A percentile compares a stretch with the other conserved stretches of the same genome.
Conservation (phyloP, 2,797 vertebrate genomes). For the Sebastolobus altivelis region DNA sequence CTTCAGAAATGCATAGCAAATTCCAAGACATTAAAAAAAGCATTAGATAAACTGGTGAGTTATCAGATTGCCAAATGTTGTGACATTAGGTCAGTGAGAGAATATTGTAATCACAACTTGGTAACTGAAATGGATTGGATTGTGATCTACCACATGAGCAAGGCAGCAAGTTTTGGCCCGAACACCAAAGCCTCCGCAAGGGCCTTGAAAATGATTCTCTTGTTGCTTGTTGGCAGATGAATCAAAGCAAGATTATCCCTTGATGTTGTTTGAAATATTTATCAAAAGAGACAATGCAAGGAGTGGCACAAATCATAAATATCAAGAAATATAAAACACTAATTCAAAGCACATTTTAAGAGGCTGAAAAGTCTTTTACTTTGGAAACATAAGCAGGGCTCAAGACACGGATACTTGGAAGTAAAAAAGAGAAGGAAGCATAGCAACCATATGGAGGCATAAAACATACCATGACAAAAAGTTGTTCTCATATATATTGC, state of each 20-base stretch:
- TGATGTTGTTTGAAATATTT: conserved; percentile 88
- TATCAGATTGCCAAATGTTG: conserved; percentile 56
- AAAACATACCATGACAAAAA: conserved; percentile 66
- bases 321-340: conserved; percentile 85
- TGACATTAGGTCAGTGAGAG: conserved; percentile 58
- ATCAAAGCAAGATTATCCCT: conserved; percentile 85
- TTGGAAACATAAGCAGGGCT: conserved; percentile 64
- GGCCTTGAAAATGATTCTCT: conserved; percentile 82
- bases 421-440: conserved; percentile 51
- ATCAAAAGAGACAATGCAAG: conserved; percentile 88
- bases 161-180: conserved; percentile 80
- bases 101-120: conserved; percentile 67
- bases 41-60: conserved; percentile 37
- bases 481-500: conserved; percentile 66
- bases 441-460: conserved; percentile 76
- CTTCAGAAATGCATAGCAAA: conserved; percentile 1
- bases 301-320: conserved; percentile 89
- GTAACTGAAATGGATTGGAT: conserved; percentile 67
- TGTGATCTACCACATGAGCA: conserved; percentile 75
- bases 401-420: conserved; percentile 65
- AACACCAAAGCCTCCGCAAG: conserved; percentile 79
- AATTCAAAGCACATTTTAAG: conserved; percentile 84
- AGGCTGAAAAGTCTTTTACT: conserved; percentile 65
- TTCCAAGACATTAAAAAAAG: conserved; percentile 16
- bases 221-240: conserved; percentile 83